Evolutionary conservation across 2,113 vertebrate species (phyloP).

Genomic region (Pachycephala philippinensis): DNA sequence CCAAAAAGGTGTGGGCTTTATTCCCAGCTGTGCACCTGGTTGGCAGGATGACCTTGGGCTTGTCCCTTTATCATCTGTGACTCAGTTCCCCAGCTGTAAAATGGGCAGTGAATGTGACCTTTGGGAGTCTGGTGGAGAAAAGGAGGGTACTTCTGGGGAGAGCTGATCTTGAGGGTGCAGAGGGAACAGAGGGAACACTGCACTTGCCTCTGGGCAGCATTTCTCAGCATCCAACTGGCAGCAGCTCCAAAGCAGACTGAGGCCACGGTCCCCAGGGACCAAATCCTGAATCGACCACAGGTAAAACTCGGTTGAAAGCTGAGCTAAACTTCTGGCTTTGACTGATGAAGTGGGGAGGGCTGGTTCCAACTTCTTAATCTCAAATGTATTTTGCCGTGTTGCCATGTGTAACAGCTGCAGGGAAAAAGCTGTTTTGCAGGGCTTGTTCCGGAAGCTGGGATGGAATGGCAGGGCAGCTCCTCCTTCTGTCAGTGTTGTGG

Average conservation of each 20-base stretch:
- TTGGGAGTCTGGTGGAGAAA: neutral
- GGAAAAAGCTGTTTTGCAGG: neutral
- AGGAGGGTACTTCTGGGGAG: neutral
- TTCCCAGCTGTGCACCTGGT: neutral
- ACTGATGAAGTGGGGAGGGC: neutral
- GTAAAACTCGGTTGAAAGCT: neutral
- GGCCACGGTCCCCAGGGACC: neutral
- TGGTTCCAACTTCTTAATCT: neutral
- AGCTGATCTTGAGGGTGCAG: neutral
- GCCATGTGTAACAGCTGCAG: neutral
- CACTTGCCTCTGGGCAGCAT: neutral
- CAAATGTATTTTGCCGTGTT: neutral
- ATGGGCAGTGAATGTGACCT: neutral
- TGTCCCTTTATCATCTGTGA: neutral
- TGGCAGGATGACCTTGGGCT: neutral
- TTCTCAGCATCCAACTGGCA: rapidly evolving
- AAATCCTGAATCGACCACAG: neutral
- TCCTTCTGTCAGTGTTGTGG: neutral
- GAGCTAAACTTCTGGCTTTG: neutral
- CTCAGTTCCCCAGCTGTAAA: constrained; percentile 1
- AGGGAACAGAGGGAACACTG: neutral
- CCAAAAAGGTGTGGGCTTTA: neutral
- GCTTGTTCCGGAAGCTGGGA: neutral
- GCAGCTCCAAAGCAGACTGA: neutral
- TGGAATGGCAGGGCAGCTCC: neutral